Evolutionary conservation across 2,888 invertebrate genomes (phyloP), one percentile per base, ranked within the genome.

Genomic region (Synergus umbraculus): DNA sequence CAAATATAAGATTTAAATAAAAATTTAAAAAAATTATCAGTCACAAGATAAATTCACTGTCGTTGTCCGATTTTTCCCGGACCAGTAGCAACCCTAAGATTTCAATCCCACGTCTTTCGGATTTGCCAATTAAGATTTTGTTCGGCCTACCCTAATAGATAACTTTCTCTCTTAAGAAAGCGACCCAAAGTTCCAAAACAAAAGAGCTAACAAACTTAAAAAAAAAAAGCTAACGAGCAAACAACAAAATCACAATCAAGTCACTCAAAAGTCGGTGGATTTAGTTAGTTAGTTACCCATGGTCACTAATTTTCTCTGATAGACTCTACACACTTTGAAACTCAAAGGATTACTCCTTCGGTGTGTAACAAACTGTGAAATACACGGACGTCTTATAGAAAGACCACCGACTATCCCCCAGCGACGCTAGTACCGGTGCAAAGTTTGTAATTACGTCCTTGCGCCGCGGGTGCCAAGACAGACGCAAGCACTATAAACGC

Each of bases 401-500:
- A 73, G 54, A 73, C 73, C 73, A 29, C 73, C 15, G 54, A 73
- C 73, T 73, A 37, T 73, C 73, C 49, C 54, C 29, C n/a, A 73
- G 54, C 73, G 44, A 22, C 7, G 15, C 49, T 66, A 44, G 18
- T 43, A 66, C 43, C 66, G 18, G 43, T 37, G 37, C 69, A 73
- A 73, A 73, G 49, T 73, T 73, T 54, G 69, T 73, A 54, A 73
- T 73, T 73, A 73, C 22, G 69, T 54, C 69, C 49, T 73, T 73
- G 15, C 69, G 69, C 69, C 54, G 49, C 69, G 37, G 69, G 69
- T 49, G 69, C 9, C 69, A 22, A 15, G 41, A 4, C 18, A 67
- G 67, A 67, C 46, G 46, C 46, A 67, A 49, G 67, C 13, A 29
- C 29, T 63, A 29, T 29, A 63, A 46, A 37, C 69, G 67, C 15